A percentile compares a stretch with the other conserved stretches of the same genome.
Evolutionary conservation across 2,797 vertebrate genomes (phyloP).

Genomic region (Amblyopsis hoosieri): DNA sequence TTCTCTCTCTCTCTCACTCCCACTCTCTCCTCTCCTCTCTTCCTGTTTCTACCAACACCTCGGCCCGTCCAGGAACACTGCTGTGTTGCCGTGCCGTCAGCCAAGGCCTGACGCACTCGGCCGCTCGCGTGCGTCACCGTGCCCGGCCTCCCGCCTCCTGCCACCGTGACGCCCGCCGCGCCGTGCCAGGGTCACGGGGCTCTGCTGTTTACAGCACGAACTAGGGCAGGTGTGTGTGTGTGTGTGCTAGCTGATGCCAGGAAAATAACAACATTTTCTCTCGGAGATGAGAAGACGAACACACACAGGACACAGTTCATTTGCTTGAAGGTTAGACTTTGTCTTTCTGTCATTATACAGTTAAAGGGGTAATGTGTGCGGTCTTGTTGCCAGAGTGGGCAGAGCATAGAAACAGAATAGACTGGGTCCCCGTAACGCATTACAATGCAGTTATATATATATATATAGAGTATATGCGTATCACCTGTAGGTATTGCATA

Average conservation of each 20-base stretch:
- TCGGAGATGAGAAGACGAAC: neutral
- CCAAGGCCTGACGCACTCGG: slow-evolving; percentile 72
- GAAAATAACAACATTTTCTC: slow-evolving; percentile 12
- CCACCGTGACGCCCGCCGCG: slow-evolving; percentile 53
- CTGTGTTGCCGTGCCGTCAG: slow-evolving; percentile 63
- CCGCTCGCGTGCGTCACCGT: slow-evolving; percentile 67
- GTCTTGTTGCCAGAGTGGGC: too few species aligned
- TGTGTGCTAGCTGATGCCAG: slow-evolving; percentile 21
- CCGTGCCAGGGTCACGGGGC: slow-evolving; percentile 38
- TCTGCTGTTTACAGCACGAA: slow-evolving; percentile 33
- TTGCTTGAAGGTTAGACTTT: too few species aligned
- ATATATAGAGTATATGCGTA: too few species aligned
- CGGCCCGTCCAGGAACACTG: slow-evolving; percentile 69
- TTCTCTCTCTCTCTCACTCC: neutral
- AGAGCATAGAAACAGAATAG: too few species aligned
- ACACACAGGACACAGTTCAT: too few species aligned
- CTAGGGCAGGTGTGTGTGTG: neutral
- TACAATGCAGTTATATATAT: too few species aligned
- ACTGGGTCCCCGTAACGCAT: too few species aligned
- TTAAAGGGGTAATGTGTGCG: too few species aligned
- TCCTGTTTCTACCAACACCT: slow-evolving; percentile 72
- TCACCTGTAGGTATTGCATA: too few species aligned
- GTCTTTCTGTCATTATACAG: too few species aligned
- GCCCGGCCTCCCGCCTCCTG: slow-evolving; percentile 50
- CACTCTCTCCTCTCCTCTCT: slow-evolving; percentile 38